Evolutionary conservation across 2,797 vertebrate genomes (phyloP), one percentile per base, ranked within the genome.

Genomic region (Carapus acus): DNA sequence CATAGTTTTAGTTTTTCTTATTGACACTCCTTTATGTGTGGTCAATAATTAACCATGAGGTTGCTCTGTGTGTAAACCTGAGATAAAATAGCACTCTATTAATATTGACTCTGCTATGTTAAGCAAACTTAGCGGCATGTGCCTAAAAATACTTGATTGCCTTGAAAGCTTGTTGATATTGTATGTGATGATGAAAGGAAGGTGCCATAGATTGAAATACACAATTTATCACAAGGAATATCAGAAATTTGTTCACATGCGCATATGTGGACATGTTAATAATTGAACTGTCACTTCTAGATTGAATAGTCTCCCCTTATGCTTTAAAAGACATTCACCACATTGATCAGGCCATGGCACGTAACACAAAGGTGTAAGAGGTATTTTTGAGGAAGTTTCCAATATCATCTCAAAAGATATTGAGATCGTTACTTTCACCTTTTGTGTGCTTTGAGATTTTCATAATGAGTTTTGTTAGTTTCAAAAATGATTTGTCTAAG

Each of bases 61-160:
- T 70, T 70, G 73, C 72, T 69, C 73, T 73, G 80, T 84, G 82
- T 83, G 79, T 84, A 84, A 84, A 83, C 77, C 58, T 64, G 62
- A 65, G 69, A 72, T 82, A 83, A 81, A 85, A 83, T 83, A 77
- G 81, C 76, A 79, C 80, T 83, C 72, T 74, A 81, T 85, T 85
- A 81, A 85, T 87, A 85, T 87, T 87, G 82, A 86, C 82, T 80
- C 61, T 80, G 62, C 79, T 83, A 67, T 79, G 82, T 82, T 79
- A 84, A 82, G 78, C 75, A 85, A 86, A 86, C 83, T 73, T 68
- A 17, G 72, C 16, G 56, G 75, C 72, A 76, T 84, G 71, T 19
- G 61, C 74, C 81, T 78, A 65, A 79, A 83, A 82, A 78, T 73
- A 81, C 69, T 79, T 71, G 71, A 84, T 79, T 85, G 62, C 74